Evolutionary conservation across 2,888 invertebrate species (phyloP), one percentile per base, ranked within the genome.

Genomic region (Ichneumoninae sp.): DNA sequence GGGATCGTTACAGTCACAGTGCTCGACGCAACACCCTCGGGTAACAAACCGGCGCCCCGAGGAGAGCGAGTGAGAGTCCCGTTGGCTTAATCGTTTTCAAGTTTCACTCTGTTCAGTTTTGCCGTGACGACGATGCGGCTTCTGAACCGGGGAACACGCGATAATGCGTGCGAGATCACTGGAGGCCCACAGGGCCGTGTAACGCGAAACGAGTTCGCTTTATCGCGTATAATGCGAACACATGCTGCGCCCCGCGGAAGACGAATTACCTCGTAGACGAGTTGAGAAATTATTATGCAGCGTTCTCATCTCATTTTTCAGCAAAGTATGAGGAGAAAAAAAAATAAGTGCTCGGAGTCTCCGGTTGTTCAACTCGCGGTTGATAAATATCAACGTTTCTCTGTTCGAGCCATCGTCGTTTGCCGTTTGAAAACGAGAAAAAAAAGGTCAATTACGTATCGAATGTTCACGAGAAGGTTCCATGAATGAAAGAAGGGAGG

Each of bases 211-310:
- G 65, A 71, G 82, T 54, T 82, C 60, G 84, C 75, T 66, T 82
- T 84, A 84, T 82, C 84, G 79, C 68, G 75, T 75, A 66, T 40
- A 80, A 54, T 74, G 66, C 66, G 81, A 82, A 84, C 82, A 84
- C 84, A 79, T 79, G 82, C 82, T 81, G 69, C 19, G 70, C 52
- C 74, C 75, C 50, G 36, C 47, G 60, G 60, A 84, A 84, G 82
- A 84, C 82, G 82, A 84, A 84, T 84, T 76, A 82, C 84, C 82
- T 76, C 60, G 82, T 79, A 72, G 82, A 84, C 79, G 82, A 50
- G 69, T 79, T 76, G 78, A 84, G 75, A 84, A 79, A 82, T 84
- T 84, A 82, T 75, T 84, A 70, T 72, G 33, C 62, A 13, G 62
- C 13, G 16, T 8, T 76, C 57, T 71, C 69, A 68, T 69, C n/a